Base-by-base conservation (phyloP, 2,888 invertebrate genomes). In the Mechanitis messenoides region DNA sequence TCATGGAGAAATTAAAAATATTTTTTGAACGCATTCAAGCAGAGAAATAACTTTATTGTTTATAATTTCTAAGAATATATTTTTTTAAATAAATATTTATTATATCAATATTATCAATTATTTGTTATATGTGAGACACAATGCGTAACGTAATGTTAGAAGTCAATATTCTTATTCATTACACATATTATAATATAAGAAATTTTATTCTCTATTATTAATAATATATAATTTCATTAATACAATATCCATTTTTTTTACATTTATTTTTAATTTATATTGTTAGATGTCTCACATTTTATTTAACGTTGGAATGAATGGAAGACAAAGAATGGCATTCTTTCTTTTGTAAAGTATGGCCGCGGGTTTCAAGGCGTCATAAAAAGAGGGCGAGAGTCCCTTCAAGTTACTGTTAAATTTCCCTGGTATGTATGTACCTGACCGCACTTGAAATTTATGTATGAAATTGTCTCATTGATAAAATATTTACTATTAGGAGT, bases 301-400 rank as follows among this genome's bases (percentile, higher is more conserved):
- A 20, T 66, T 66, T 67, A 64, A 63, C 67, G 56, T 62, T 57
- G 64, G 60, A 65, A 69, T 73, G 73, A 73, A 74, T 73, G 72
- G 64, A 62, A 68, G 64, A 73, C 69, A 73, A 72, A 71, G 69
- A 66, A 69, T 61, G 67, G 65, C 55, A 63, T 68, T 72, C 73
- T 68, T 68, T 65, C 70, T 71, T 73, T 73, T 74, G 70, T 72
- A 59, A 62, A 61, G 63, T 59, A 60, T 64, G 56, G 68, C 71
- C 68, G 69, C 71, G 63, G 72, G 69, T 55, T 63, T 56, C 47
- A 55, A 63, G 66, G 63, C 54, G 60, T 66, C 61, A 66, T 63
- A 70, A 69, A 69, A 68, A 67, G 64, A 67, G 61, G 67, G 57
- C 59, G 63, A 67, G 63, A 62, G 62, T 56, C 62, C 68, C 56